Conservation (phyloP, 2,888 invertebrate genomes). For the Cyclophora albipunctata region DNA sequence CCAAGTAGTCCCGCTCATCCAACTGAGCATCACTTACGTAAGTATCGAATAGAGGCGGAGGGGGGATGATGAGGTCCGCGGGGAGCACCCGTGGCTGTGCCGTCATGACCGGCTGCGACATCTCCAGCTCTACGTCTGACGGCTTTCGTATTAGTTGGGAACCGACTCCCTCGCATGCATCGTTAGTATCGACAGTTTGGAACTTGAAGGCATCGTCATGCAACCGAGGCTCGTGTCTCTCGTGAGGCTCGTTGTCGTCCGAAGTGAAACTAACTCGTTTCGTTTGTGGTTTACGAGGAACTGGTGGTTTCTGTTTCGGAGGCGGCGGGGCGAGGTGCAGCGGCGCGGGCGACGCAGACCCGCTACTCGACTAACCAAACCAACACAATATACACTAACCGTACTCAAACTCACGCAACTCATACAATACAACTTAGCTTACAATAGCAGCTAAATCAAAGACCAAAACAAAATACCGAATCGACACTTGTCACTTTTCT, state of each 20-base stretch:
- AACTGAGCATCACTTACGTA: conserved; percentile 40
- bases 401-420: conserved; percentile 35
- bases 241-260: conserved; percentile 40
- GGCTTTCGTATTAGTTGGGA: conserved; percentile 62
- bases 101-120: conserved; percentile 43
- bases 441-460: conserved; percentile 21
- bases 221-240: conserved; percentile 36
- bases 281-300: conserved; percentile 64
- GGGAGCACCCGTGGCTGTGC: conserved; percentile 46
- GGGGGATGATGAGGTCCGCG: conserved; percentile 67
- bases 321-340: conserved; percentile 37
- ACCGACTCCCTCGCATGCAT: conserved; percentile 61
- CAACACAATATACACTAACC: conserved; percentile 55
- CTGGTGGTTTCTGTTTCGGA: conserved; percentile 60
- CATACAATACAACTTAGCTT: conserved; percentile 26
- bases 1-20: conserved; percentile 36
- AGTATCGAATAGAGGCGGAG: conserved; percentile 66
- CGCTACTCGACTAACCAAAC: conserved; percentile 69
- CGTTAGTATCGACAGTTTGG: conserved; percentile 52
- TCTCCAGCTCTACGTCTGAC: conserved; percentile 41
- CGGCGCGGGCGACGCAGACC: conserved; percentile 50
- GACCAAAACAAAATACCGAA: conserved; percentile 33
- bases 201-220: conserved; percentile 37
- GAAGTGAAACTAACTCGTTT: conserved; percentile 72
- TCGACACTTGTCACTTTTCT: too few relatives aligned